Percentiles rank a stretch among this genome's conserved stretches.
Conservation (phyloP, 2,888 invertebrate species). For the Acleris literana region DNA sequence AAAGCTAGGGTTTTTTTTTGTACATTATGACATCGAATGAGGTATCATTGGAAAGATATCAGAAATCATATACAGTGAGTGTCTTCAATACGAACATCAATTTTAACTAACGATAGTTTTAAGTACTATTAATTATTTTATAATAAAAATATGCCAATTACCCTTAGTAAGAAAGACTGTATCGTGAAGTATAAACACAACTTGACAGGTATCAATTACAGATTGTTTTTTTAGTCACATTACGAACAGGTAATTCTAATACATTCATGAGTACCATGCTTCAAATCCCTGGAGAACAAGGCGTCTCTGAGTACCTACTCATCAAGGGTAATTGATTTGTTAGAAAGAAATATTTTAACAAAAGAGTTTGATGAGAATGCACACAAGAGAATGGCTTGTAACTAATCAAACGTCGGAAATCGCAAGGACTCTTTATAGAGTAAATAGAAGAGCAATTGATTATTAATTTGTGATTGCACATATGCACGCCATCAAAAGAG, state of each 20-base stretch:
- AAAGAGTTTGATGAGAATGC: not conserved
- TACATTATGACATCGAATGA: too few species aligned
- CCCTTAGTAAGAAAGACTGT: too few species aligned
- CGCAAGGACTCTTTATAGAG: not conserved
- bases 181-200: too few species aligned
- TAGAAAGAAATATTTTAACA: not conserved
- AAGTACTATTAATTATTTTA: too few species aligned
- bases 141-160: too few species aligned
- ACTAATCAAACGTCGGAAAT: not conserved
- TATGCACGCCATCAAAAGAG: conserved; percentile 1
- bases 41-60: too few species aligned
- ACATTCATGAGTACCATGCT: not conserved
- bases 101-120: too few species aligned
- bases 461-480: not conserved
- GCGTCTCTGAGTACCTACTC: too few species aligned
- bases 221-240: not conserved
- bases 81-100: too few species aligned
- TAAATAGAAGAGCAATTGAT: not conserved
- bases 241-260: conserved; percentile 4
- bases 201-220: too few species aligned
- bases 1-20: too few species aligned
- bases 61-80: too few species aligned
- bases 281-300: not conserved
- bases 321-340: not conserved
- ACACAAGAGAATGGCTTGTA: not conserved